Conservation (phyloP, 2,888 invertebrate species). For the Apoda limacodes region DNA sequence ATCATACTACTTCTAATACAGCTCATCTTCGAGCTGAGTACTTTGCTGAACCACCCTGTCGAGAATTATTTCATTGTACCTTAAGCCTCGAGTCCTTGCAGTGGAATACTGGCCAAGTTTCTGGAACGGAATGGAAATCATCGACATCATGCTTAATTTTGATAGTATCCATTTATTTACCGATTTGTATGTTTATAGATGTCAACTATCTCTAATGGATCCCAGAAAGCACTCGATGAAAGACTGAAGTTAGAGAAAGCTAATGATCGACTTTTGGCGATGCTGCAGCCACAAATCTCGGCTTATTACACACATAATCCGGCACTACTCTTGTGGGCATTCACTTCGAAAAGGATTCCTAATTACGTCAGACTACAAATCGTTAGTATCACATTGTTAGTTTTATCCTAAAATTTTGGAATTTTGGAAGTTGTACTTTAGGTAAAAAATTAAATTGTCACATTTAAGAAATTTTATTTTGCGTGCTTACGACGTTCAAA, state of each 20-base stretch:
- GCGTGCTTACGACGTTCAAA: no score
- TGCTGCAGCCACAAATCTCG: constrained; percentile 43
- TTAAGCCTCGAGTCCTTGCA: no score
- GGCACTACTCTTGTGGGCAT: constrained; percentile 49
- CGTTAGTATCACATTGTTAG: no score
- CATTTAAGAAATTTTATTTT: no score
- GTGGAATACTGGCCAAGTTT: no score
- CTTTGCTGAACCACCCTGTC: no score
- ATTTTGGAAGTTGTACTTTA: no score
- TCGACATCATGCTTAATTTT: constrained; percentile 5
- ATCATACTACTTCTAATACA: no score
- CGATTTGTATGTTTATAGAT: constrained; percentile 29
- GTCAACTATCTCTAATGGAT: constrained; percentile 49
- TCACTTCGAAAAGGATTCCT: constrained; percentile 47
- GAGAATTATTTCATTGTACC: no score
- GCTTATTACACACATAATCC: constrained; percentile 54
- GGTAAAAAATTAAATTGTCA: no score
- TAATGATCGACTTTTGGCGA: constrained; percentile 35
- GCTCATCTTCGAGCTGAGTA: no score
- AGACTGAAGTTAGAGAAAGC: constrained; percentile 50
- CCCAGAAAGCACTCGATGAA: constrained; percentile 40
- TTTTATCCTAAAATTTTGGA: no score
- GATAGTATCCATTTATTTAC: neutral
- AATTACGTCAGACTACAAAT: constrained; percentile 36
- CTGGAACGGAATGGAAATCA: neutral